These are phyloP conservation scores for Pampusana beccarii DNA, from an alignment of 2,113 vertebrate species.

Conservation along the genomic window DNA sequence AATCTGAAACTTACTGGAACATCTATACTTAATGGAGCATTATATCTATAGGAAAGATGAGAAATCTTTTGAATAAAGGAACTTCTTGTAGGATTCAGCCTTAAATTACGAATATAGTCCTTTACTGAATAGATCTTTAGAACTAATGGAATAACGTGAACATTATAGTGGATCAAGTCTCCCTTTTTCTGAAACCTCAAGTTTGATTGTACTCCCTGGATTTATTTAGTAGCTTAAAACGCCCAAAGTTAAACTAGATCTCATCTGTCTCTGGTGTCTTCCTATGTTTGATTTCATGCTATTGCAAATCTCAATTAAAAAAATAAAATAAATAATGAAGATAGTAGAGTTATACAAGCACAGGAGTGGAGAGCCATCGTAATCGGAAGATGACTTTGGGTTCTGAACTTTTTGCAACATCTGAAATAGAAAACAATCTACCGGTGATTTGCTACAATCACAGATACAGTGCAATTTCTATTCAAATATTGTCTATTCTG, in stretches of 20 bases:
- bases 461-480: not conserved
- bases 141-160: not conserved
- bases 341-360: not conserved
- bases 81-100: not conserved
- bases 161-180: not conserved
- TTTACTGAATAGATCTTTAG: not conserved
- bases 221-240: not conserved
- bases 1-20: not conserved
- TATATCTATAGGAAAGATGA: not conserved
- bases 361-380: not conserved
- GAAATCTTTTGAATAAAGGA: not conserved
- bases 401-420: not conserved
- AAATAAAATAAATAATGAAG: not conserved
- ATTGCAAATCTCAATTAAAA: not conserved
- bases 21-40: not conserved
- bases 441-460: not conserved
- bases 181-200: not conserved
- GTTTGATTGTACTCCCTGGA: not conserved
- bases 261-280: not conserved
- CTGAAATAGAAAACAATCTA: not conserved
- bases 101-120: not conserved
- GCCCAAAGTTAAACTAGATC: not conserved
- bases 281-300: not conserved
- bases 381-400: not conserved
- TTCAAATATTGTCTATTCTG: not conserved